phyloP scores from a whole-genome alignment of 2,797 vertebrate species.

The Anabacerthia variegaticeps region DNA sequence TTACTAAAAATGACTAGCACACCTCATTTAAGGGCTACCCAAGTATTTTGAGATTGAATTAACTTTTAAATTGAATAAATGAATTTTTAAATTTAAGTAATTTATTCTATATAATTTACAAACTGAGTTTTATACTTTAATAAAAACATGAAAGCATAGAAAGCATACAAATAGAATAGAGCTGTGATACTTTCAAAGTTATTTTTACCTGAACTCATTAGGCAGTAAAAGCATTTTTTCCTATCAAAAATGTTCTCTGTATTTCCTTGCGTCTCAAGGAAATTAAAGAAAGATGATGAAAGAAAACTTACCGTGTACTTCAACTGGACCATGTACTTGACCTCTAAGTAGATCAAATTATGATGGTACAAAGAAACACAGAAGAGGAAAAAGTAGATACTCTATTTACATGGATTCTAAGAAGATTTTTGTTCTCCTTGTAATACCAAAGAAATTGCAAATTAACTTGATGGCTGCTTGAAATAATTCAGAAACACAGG shows the following conservation, averaged over 20 bases:
- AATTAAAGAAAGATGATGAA: neutral
- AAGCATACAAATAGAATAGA: neutral
- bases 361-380: neutral
- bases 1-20: neutral
- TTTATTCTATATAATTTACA: neutral
- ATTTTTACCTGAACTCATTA: neutral
- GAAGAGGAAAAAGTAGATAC: neutral
- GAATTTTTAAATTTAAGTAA: neutral
- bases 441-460: neutral
- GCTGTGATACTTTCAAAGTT: neutral
- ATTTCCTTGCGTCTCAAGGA: neutral
- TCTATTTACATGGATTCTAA: neutral
- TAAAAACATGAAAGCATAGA: constrained; percentile 12
- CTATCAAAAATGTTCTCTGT: neutral
- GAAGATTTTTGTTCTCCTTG: neutral
- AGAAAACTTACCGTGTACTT: neutral
- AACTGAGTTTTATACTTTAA: neutral
- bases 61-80: neutral
- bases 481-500: neutral
- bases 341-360: neutral
- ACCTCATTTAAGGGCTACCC: neutral
- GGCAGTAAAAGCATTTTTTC: neutral
- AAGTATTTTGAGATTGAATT: neutral
- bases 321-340: neutral
- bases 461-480: neutral